A percentile compares a stretch with the other conserved stretches of the same genome.
phyloP scores from a whole-genome alignment of 2,113 vertebrate genomes.

The Peucedramus taeniatus region DNA sequence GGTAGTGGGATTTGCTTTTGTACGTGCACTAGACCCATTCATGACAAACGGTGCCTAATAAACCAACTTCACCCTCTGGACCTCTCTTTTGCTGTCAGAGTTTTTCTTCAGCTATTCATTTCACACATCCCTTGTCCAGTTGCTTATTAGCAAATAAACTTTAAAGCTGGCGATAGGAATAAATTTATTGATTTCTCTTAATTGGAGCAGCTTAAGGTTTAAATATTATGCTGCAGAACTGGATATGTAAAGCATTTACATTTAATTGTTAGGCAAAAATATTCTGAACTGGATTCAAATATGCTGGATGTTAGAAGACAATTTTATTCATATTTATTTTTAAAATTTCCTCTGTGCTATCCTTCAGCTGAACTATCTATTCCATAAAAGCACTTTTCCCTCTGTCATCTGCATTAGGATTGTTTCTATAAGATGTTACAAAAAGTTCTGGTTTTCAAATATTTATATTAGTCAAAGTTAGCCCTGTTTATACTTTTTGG shows the following conservation, averaged over 20 bases:
- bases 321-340: conserved; percentile 69
- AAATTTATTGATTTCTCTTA: conserved; percentile 70
- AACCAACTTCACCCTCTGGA: conserved; percentile 73
- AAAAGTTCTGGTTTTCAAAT: conserved; percentile 79
- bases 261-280: conserved; percentile 51
- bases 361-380: conserved; percentile 56
- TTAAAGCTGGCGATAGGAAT: conserved; percentile 62
- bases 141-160: conserved; percentile 78
- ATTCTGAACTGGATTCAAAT: conserved; percentile 37
- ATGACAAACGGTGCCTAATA: conserved; percentile 79
- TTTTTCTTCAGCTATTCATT: conserved; percentile 75
- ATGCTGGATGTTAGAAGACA: conserved; percentile 29
- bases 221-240: conserved; percentile 59
- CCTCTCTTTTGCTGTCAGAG: conserved; percentile 72
- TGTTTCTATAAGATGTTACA: conserved; percentile 74
- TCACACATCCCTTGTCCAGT: conserved; percentile 75
- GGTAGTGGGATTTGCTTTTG: conserved; percentile 82
- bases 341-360: conserved; percentile 49
- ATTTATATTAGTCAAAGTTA: conserved; percentile 80
- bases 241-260: conserved; percentile 43
- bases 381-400: conserved; percentile 59
- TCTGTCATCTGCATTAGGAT: conserved; percentile 59
- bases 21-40: conserved; percentile 71
- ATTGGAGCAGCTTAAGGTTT: conserved; percentile 69
- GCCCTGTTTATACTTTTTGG: conserved; percentile 79